phyloP scores from a whole-genome alignment of 2,797 vertebrate genomes.

The Macroramphosus scolopax region DNA sequence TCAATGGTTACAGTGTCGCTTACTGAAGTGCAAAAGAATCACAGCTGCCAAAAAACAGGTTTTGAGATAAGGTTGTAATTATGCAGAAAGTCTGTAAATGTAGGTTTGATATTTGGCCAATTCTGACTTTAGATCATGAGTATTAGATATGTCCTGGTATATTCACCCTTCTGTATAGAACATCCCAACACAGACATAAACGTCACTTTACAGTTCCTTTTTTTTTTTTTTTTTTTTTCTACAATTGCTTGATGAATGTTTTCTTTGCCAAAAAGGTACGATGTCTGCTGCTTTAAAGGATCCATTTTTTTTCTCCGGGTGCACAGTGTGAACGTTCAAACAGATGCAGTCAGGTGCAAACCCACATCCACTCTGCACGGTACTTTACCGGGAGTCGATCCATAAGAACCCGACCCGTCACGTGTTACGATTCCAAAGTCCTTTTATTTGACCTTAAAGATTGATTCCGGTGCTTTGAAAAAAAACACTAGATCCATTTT shows the following conservation, averaged over 20 bases:
- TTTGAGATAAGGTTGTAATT: conserved; percentile 16
- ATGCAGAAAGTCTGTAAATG: conserved; percentile 9
- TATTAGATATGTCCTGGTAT: conserved; percentile 7
- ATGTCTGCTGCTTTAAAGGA: conserved; percentile 52
- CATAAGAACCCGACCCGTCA: conserved; percentile 28
- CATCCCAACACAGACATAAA: conserved; percentile 31
- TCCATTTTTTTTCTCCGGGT: conserved; percentile 26
- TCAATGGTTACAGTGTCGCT: conserved; percentile 19
- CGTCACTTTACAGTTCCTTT: conserved; percentile 50
- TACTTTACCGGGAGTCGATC: conserved; percentile 36
- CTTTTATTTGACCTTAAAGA: conserved; percentile 33
- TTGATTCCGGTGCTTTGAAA: conserved; percentile 30
- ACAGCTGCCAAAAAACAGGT: conserved; percentile 48
- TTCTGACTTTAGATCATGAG: conserved; percentile 21
- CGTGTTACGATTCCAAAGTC: conserved; percentile 42
- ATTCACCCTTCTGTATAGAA: conserved; percentile 20
- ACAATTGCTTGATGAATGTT: conserved; percentile 68
- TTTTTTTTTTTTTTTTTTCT: conserved; percentile 22
- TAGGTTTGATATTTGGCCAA: conserved; percentile 1
- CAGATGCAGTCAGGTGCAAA: conserved; percentile 45
- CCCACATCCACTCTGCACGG: conserved; percentile 33
- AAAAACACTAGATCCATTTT: conserved; percentile 14
- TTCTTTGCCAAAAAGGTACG: conserved; percentile 76
- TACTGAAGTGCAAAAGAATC: conserved; percentile 23
- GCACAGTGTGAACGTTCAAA: conserved; percentile 39